A percentile compares a stretch with the other conserved stretches of the same genome.
phyloP scores from a whole-genome alignment of 2,797 vertebrate genomes.

The Bovichtus diacanthus region DNA sequence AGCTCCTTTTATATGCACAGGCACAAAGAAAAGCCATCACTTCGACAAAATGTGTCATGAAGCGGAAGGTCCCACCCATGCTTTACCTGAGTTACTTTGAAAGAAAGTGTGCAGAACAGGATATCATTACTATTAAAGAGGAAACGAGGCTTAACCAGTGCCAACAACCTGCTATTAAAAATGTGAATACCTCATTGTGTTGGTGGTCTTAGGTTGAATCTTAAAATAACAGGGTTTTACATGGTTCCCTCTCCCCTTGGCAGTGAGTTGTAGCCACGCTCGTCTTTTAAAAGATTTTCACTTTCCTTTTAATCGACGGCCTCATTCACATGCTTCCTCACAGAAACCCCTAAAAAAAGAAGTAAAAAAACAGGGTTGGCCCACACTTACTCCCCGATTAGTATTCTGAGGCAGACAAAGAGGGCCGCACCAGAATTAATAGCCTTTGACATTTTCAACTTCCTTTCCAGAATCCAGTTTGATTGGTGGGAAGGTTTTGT shows the following conservation, averaged over 20 bases:
- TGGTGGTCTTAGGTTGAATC: constrained; percentile 80
- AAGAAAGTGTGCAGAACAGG: constrained; percentile 80
- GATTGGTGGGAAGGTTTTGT: constrained; percentile 74
- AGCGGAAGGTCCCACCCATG: constrained; percentile 87
- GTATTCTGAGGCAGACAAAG: constrained; percentile 74
- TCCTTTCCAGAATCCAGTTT: constrained; percentile 75
- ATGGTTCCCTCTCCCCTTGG: constrained; percentile 70
- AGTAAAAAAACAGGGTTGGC: constrained; percentile 44
- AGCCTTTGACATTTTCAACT: constrained; percentile 79
- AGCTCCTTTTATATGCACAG: constrained; percentile 76
- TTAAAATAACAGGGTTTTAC: constrained; percentile 81
- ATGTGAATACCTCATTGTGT: constrained; percentile 84
- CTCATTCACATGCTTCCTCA: constrained; percentile 54
- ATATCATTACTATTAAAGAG: constrained; percentile 85
- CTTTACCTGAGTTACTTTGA: constrained; percentile 83
- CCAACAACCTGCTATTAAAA: constrained; percentile 83
- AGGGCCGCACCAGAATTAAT: constrained; percentile 75
- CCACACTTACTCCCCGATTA: constrained; percentile 68
- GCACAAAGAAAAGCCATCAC: constrained; percentile 85
- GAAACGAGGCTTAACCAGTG: constrained; percentile 83
- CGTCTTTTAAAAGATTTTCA: constrained; percentile 75
- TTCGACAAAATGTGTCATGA: constrained; percentile 82
- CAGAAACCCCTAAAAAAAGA: constrained; percentile 47
- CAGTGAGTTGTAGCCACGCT: constrained; percentile 55
- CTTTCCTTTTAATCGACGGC: constrained; percentile 66